phyloP scores from a whole-genome alignment of 2,888 invertebrate genomes.

The Entomobrya proxima region DNA sequence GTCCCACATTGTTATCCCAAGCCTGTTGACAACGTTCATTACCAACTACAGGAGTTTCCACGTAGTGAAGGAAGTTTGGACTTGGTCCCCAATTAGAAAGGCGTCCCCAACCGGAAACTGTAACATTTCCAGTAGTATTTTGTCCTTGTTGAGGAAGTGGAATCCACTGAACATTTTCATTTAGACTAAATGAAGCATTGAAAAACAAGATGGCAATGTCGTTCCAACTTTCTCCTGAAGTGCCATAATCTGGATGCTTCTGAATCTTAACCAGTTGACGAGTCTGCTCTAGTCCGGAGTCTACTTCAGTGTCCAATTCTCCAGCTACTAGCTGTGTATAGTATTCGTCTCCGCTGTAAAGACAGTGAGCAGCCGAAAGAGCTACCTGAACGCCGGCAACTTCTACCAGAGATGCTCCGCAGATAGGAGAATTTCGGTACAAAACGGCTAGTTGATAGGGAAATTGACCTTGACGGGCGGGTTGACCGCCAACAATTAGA shows the following conservation, averaged over 20 bases:
- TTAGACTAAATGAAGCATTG: background rate
- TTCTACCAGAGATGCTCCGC: background rate
- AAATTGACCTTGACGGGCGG: background rate
- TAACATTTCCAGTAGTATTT: background rate
- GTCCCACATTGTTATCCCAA: background rate
- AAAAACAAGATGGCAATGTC: background rate
- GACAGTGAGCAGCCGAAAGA: background rate
- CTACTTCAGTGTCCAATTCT: background rate
- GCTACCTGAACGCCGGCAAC: background rate
- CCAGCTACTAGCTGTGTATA: background rate
- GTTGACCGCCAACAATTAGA: background rate
- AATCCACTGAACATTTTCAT: background rate
- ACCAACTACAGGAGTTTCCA: background rate
- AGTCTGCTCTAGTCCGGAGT: background rate
- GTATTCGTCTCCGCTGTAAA: background rate
- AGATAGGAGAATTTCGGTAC: background rate
- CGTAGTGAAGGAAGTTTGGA: background rate
- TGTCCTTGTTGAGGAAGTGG: background rate
- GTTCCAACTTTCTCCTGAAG: background rate
- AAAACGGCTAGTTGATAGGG: background rate
- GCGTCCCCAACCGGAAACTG: slow-evolving; percentile 6
- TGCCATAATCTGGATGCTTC: background rate
- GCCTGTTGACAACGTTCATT: background rate
- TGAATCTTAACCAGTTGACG: background rate
- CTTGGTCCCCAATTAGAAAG: background rate